Percentiles rank a stretch among this genome's conserved stretches.
phyloP scores from a whole-genome alignment of 2,113 vertebrate genomes.

The Oostethus manadensis region DNA sequence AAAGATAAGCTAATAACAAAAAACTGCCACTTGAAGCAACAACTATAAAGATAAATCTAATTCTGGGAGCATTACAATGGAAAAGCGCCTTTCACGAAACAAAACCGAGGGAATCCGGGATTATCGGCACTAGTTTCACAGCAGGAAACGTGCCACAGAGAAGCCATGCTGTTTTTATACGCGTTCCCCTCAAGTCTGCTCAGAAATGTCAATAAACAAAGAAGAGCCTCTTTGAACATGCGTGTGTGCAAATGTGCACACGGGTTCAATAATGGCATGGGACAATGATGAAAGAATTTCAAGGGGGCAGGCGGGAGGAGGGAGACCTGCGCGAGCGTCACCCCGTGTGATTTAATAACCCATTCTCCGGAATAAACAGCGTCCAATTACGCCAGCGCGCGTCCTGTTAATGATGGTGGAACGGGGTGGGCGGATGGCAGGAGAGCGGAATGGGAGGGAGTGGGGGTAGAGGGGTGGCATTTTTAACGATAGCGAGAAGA shows the following conservation, averaged over 20 bases:
- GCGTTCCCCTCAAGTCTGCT: slow-evolving; percentile 19
- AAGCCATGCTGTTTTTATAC: slow-evolving; percentile 14
- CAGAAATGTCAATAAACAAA: slow-evolving; percentile 28
- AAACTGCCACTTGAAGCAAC: slow-evolving; percentile 19
- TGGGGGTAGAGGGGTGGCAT: slow-evolving; percentile 54
- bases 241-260: slow-evolving; percentile 11
- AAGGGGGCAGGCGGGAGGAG: slow-evolving; percentile 1
- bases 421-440: slow-evolving; percentile 42
- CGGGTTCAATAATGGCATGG: slow-evolving; percentile 45
- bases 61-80: slow-evolving; percentile 13
- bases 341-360: slow-evolving; percentile 72
- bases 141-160: slow-evolving; percentile 9
- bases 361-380: slow-evolving; percentile 69
- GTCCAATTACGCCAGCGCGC: slow-evolving; percentile 67
- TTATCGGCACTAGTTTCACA: slow-evolving; percentile 20
- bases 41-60: slow-evolving; percentile 19
- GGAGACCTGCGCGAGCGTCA: slow-evolving; percentile 57
- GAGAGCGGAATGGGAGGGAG: slow-evolving; percentile 46
- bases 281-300: slow-evolving; percentile 61
- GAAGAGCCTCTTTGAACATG: slow-evolving; percentile 21
- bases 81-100: slow-evolving; percentile 33
- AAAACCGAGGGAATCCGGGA: slow-evolving; percentile 27
- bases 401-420: slow-evolving; percentile 68
- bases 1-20: background rate
- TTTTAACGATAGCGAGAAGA: slow-evolving; percentile 63